These are phyloP conservation scores for Heliconius melpomene DNA, from an alignment of 1,140 invertebrate species.

Conservation along the genomic window DNA sequence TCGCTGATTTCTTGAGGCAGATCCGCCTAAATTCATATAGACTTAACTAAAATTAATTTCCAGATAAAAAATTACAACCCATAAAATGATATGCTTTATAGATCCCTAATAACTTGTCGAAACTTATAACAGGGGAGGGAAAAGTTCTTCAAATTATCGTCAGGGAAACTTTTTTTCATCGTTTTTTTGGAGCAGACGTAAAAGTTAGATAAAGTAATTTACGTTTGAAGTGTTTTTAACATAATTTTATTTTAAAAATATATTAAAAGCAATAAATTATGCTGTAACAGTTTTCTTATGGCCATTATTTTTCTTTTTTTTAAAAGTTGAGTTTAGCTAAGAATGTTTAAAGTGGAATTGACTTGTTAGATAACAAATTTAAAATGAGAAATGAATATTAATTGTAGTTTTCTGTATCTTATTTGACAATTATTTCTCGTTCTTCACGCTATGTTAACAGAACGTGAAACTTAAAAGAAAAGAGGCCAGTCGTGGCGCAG, in stretches of 20 bases:
- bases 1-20: too few relatives aligned
- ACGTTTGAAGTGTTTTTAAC: not conserved
- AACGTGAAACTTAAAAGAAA: too few relatives aligned
- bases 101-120: not conserved
- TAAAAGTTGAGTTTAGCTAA: too few relatives aligned
- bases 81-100: constrained; percentile 1
- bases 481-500: not conserved
- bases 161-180: not conserved
- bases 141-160: not conserved
- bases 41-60: not conserved
- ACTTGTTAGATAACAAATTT: too few relatives aligned
- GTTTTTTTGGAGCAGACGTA: not conserved
- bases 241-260: constrained; percentile 15
- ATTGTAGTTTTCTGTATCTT: too few relatives aligned
- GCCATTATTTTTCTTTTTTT: too few relatives aligned
- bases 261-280: constrained; percentile 1
- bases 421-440: too few relatives aligned
- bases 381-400: too few relatives aligned
- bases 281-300: not conserved
- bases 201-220: constrained; percentile 4
- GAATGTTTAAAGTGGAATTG: too few relatives aligned
- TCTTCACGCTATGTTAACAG: too few relatives aligned
- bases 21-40: too few relatives aligned
- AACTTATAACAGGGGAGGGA: constrained; percentile 8
- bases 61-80: not conserved